phyloP scores from a whole-genome alignment of 1,140 invertebrate genomes.

The Sycophaga agraensis region DNA sequence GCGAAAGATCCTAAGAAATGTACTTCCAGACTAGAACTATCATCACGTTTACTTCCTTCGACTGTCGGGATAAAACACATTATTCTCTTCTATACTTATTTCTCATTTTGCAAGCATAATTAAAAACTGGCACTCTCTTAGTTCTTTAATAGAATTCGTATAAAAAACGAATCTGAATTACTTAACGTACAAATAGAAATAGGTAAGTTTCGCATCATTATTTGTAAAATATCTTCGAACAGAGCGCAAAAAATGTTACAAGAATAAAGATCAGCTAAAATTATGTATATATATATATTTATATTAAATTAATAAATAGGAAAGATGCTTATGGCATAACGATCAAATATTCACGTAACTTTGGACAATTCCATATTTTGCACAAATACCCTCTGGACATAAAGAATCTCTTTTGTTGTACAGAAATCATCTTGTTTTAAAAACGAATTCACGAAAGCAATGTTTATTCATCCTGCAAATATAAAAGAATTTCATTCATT shows the following conservation, averaged over 20 bases:
- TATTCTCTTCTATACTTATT: constrained; percentile 11
- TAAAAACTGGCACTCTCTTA: constrained; percentile 10
- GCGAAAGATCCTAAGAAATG: constrained; percentile 35
- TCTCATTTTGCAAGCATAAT: constrained; percentile 13
- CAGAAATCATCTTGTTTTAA: constrained; percentile 11
- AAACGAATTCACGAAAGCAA: background rate
- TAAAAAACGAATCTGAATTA: constrained; percentile 23
- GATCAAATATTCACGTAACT: constrained; percentile 25
- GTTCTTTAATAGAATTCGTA: constrained; percentile 12
- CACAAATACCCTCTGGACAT: constrained; percentile 21
- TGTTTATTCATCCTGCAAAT: constrained; percentile 27
- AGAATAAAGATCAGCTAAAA: constrained; percentile 23
- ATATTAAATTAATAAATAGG: constrained; percentile 26
- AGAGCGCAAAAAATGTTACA: constrained; percentile 22
- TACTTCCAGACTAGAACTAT: constrained; percentile 47
- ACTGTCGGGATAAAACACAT: constrained; percentile 14
- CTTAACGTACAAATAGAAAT: constrained; percentile 16
- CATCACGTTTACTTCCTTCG: constrained; percentile 40
- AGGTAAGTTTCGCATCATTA: constrained; percentile 11
- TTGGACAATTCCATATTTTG: constrained; percentile 28
- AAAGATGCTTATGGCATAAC: constrained; percentile 23
- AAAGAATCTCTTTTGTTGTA: constrained; percentile 18
- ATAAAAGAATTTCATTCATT: background rate
- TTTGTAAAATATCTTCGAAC: constrained; percentile 16
- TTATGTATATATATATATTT: constrained; percentile 11